Base-by-base conservation (phyloP, 2,888 invertebrate species). In the Acanthosepion pharaonis region DNA sequence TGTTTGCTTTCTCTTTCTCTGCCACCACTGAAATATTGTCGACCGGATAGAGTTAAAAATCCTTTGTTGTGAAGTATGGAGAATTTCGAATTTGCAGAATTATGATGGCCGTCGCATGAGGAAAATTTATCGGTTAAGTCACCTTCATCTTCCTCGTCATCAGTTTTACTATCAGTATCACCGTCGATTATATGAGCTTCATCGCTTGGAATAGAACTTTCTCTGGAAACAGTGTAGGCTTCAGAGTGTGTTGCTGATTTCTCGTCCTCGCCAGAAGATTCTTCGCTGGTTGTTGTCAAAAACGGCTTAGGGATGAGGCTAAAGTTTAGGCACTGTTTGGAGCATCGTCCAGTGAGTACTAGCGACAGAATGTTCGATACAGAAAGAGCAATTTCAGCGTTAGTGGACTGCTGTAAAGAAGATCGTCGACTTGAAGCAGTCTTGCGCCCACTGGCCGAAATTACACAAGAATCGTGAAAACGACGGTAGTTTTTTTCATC, bases 191-290 rank as follows among this genome's bases (percentile, higher is more conserved):
- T 55, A 9, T 95, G 95, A 93, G 94, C 95, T 91, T 93, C 94
- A n/a, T 94, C 93, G 93, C 91, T 93, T 0, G 94, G 94, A 18
- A 59, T 94, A 11, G 94, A 94, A 94, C 95, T 95, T 53, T 95
- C 95, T 55, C 95, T 53, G 11, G 95, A 95, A 6, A 95, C 95
- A 11, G 95, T 95, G 48, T 95, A 94, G 0, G 95, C 95, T 20
- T 95, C 94, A 23, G 95, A 95, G 0, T 53, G 94, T 33, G 94
- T 94, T 15, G 95, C 94, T 11, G 94, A 95, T 48, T 92, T 94
- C 11, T 94, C 94, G 20, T 94, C 94, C 28, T 94, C 94, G 3
- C 91, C 91, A 6, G 94, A 93, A 1, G 94, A 94, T 8, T 95
- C 95, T 59, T 94, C 95, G 93, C 95, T 95, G 11, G 94, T 93